phyloP scores from a whole-genome alignment of 2,797 vertebrate species.

The Phylloscopus collybita region DNA sequence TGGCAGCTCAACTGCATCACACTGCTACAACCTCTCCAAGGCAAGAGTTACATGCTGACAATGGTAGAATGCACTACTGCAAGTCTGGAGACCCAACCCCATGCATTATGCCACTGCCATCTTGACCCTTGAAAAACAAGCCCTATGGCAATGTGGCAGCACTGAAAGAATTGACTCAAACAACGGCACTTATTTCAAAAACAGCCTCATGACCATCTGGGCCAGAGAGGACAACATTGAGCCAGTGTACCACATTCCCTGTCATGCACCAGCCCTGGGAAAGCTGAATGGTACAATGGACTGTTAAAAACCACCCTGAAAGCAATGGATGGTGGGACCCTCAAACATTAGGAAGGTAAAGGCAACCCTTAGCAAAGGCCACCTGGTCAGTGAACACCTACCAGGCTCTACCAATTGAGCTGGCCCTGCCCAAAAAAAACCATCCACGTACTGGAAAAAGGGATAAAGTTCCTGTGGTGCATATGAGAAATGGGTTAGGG shows the following conservation, averaged over 20 bases:
- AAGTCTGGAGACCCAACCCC: background rate
- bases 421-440: background rate
- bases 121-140: background rate
- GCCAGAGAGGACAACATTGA: background rate
- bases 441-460: background rate
- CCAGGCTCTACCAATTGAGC: background rate
- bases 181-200: background rate
- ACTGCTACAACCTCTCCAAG: background rate
- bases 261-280: no score
- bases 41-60: background rate
- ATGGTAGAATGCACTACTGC: background rate
- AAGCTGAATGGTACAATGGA: background rate
- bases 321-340: background rate
- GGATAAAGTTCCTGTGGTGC: background rate
- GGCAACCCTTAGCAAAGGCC: background rate
- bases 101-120: background rate
- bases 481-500: background rate
- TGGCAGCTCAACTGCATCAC: background rate
- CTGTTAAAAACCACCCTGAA: background rate
- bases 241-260: background rate
- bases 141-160: background rate
- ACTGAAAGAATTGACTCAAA: background rate
- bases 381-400: no score
- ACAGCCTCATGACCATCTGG: background rate
- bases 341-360: background rate